phyloP scores from a whole-genome alignment of 64 coral and sea anemone genomes.

The Porites australiensis region DNA sequence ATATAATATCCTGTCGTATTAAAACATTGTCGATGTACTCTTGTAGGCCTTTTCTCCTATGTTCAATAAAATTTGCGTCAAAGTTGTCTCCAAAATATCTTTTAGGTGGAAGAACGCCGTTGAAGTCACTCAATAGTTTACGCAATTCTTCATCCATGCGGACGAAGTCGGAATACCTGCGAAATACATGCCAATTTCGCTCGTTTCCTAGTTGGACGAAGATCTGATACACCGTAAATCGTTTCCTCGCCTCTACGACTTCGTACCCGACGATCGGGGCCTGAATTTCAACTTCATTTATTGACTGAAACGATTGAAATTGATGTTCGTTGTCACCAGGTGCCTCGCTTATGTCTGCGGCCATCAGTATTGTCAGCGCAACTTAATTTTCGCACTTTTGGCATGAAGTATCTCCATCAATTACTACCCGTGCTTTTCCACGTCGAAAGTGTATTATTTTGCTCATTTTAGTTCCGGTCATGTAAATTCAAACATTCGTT shows the following conservation, averaged over 20 bases:
- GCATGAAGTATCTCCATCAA: neutral
- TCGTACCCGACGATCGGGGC: conserved; percentile 94
- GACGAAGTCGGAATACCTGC: conserved; percentile 95
- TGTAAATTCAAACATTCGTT: neutral
- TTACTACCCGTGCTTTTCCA: neutral
- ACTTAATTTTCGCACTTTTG: neutral
- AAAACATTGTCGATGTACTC: conserved; percentile 78
- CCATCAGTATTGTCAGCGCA: neutral
- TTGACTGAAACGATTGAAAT: conserved; percentile 63
- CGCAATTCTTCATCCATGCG: conserved; percentile 80
- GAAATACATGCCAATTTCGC: conserved; percentile 91
- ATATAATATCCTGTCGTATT: conserved; percentile 13
- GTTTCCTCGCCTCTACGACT: conserved; percentile 84
- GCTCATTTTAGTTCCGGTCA: neutral
- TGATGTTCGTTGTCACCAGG: neutral
- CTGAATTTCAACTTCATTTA: conserved; percentile 62
- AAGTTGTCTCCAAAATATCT: conserved; percentile 95
- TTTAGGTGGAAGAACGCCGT: conserved; percentile 83
- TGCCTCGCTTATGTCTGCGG: neutral
- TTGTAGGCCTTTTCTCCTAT: conserved; percentile 74
- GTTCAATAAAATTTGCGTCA: conserved; percentile 81
- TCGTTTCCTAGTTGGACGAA: conserved; percentile 71
- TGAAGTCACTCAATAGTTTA: conserved; percentile 53
- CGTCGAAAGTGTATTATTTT: neutral
- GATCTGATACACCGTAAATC: conserved; percentile 94